Conservation (phyloP, 2,113 vertebrate species). For the Xyliphius kryptos region DNA sequence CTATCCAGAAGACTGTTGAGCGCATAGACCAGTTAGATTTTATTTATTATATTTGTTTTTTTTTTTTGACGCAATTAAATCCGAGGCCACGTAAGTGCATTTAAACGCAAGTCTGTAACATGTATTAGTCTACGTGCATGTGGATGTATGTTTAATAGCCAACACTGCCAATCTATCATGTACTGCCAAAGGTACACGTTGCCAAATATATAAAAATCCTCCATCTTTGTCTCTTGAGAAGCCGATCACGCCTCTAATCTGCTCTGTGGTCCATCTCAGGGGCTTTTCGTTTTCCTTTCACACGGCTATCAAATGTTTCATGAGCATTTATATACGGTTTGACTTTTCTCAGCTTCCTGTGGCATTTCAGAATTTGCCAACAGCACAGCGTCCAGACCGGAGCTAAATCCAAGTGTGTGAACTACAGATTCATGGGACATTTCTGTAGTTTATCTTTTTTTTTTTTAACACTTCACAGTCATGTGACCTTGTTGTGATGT, state of each 20-base stretch:
- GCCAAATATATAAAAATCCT: too few species aligned
- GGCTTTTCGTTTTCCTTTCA: background rate
- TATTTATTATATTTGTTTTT: slow-evolving; percentile 46
- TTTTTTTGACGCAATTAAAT: slow-evolving; percentile 47
- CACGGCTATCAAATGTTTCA: background rate
- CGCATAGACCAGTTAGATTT: slow-evolving; percentile 59
- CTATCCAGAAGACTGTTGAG: slow-evolving; percentile 26
- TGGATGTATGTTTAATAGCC: slow-evolving; percentile 43
- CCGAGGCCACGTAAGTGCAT: slow-evolving; percentile 67
- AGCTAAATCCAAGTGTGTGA: slow-evolving; percentile 24
- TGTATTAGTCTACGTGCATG: slow-evolving; percentile 61
- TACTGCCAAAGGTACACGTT: too few species aligned
- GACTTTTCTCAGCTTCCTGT: slow-evolving; percentile 12
- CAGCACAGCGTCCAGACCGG: slow-evolving; percentile 2
- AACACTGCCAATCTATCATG: slow-evolving; percentile 58
- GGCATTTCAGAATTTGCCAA: background rate
- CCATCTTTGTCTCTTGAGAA: slow-evolving; percentile 34
- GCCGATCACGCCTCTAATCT: slow-evolving; percentile 10
- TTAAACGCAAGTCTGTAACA: too few species aligned
- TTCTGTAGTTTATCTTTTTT: too few species aligned
- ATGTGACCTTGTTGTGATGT: slow-evolving; percentile 12
- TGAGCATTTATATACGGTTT: background rate
- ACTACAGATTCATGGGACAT: too few species aligned
- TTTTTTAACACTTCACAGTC: too few species aligned
- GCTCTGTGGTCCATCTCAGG: background rate